Base-by-base conservation (phyloP, 2,797 vertebrate species). In the Nothura maculosa region DNA sequence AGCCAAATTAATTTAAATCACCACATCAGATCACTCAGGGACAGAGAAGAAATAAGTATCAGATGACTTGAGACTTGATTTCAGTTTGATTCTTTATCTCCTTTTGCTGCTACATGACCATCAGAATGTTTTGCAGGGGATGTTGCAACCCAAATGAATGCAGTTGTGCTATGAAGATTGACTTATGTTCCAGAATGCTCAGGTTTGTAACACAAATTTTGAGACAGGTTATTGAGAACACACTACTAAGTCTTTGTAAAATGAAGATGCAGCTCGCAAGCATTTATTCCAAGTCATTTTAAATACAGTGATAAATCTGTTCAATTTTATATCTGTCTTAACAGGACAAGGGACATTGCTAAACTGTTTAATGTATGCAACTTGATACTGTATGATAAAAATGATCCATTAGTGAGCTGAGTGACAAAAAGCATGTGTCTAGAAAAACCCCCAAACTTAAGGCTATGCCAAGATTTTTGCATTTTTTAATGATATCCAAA, bases 401-500 rank as follows among this genome's bases (percentile, higher is more conserved):
- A 81, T 8, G 30, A 64, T 70, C 30, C 40, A 72, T 84, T 67
- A 78, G 38, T 55, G 63, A 94, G 52, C 58, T 30, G 32, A 87
- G 32, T 38, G 60, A 69, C 45, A 81, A 79, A 81, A 34, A 86
- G 64, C 17, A 2, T 0, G 0, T 24, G 30, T 32, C 38, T 82
- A 19, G 66, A 85, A 52, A 52, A 75, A 58, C 55, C 28, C 28
- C 52, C 15, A 25, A 69, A 28, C 36, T 54, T 57, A 77, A 69
- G 66, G n/a, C 34, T 22, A 60, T 19, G 55, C 69, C 60, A 81
- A 79, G 43, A 48, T 60, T 0, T 85, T 94, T 93, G 64, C 52
- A 30, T 94, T 89, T 93, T 89, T 85, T 88, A 94, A 91, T 85
- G 18, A 38, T 70, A 80, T 77, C 77, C 69, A 83, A 95, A 84